A percentile compares a stretch with the other conserved stretches of the same genome.
Conservation (phyloP, 2,797 vertebrate genomes). For the Capromys pilorides region DNA sequence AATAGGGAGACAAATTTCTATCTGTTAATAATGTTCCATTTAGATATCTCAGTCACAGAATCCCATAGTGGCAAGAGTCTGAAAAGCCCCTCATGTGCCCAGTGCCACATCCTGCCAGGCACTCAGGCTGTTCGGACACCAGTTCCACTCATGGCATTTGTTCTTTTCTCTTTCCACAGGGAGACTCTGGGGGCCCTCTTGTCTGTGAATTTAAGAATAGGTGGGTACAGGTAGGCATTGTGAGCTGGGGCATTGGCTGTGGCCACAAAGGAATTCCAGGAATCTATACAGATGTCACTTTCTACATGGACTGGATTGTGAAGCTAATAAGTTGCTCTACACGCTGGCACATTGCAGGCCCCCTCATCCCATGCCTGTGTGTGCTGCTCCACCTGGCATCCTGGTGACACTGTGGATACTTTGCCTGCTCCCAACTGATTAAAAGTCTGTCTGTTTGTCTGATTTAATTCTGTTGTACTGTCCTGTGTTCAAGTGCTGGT, state of each 20-base stretch:
- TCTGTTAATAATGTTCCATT: neutral
- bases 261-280: neutral
- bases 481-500: neutral
- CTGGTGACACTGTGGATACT: neutral
- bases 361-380: neutral
- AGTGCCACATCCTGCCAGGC: fast-evolving
- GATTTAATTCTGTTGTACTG: neutral
- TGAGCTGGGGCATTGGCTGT: conserved; percentile 73
- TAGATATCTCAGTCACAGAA: neutral
- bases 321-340: neutral
- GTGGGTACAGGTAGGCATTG: conserved; percentile 72
- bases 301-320: conserved; percentile 61
- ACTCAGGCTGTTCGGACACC: neutral
- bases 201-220: conserved; percentile 62
- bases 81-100: neutral
- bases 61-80: neutral
- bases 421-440: no score
- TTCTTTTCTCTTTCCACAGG: conserved; percentile 67
- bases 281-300: conserved; percentile 68
- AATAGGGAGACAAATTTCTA: neutral
- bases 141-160: neutral
- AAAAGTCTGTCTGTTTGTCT: neutral
- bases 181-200: conserved; percentile 75
- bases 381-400: neutral
- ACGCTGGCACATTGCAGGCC: fast-evolving